Conservation (phyloP, 1,140 invertebrate species). For the Cecropterus lyciades region DNA sequence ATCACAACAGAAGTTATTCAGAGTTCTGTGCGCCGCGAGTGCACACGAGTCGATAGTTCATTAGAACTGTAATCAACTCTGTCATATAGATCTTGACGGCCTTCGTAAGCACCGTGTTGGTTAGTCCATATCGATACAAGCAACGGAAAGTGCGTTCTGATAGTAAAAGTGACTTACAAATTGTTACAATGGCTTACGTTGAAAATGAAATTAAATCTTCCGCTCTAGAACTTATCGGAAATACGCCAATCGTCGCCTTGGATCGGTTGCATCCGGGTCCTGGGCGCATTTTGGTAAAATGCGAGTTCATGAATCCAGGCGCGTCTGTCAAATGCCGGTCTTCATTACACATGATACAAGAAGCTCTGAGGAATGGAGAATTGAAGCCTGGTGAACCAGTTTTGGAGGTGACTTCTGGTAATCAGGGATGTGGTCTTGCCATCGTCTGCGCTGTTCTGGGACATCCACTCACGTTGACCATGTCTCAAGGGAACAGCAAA, state of each 20-base stretch:
- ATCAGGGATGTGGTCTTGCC: slow-evolving; percentile 73
- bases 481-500: slow-evolving; percentile 73
- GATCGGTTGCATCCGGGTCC: slow-evolving; percentile 69
- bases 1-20: no score
- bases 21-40: no score
- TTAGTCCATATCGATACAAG: background rate
- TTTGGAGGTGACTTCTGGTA: slow-evolving; percentile 73
- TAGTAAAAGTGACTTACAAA: background rate
- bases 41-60: no score
- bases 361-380: slow-evolving; percentile 55
- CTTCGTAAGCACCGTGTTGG: background rate
- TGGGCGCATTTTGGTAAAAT: slow-evolving; percentile 70
- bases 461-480: slow-evolving; percentile 68
- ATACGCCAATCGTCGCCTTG: slow-evolving; percentile 71
- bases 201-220: slow-evolving; percentile 66
- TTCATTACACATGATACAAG: slow-evolving; percentile 66
- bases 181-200: background rate
- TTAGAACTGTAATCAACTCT: no score
- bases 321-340: slow-evolving; percentile 75
- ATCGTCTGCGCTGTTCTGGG: slow-evolving; percentile 72
- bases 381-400: slow-evolving; percentile 64
- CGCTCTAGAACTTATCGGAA: slow-evolving; percentile 71
- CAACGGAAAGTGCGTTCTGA: background rate
- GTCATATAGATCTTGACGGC: background rate
- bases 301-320: slow-evolving; percentile 78